Evolutionary conservation across 2,888 invertebrate genomes (phyloP), one percentile per base, ranked within the genome.

Genomic region (Plemyria rubiginata): DNA sequence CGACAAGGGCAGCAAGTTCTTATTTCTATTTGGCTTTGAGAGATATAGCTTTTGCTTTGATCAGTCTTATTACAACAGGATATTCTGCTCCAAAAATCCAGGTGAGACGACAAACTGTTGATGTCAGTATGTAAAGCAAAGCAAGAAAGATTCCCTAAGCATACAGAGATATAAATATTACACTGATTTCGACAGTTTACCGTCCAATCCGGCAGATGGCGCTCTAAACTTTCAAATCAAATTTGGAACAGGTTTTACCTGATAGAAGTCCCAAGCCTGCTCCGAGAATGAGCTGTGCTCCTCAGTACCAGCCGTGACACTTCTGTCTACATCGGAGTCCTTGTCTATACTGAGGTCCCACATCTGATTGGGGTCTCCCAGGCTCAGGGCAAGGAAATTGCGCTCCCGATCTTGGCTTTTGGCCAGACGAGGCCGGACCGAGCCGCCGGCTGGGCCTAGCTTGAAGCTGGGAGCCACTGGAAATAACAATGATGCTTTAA

Each of bases 191-290:
- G n/a, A 22, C 22, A 22, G 22, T 22, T 22, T 22, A 22, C 3
- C 22, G 22, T 22, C 22, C 2, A 1, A 22, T 22, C 22, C 3
- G 22, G 3, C 22, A 22, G 22, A 22, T 22, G 22, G 22, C 22
- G 22, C 22, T 22, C 2, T 22, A 22, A 22, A 3, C 22, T 22
- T 22, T 22, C 1, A 22, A 22, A 22, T 22, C 22, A 22, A 22
- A 22, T 2, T 22, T 22, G 22, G 22, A 22, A 22, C 22, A 22
- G 22, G 3, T 50, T 78, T 66, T 77, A 96, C 97, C 95, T 97
- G 98, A 93, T 98, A 98, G 87, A 97, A 97, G 87, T 98, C 98
- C 98, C 98, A 98, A 52, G 98, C 97, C 77, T 97, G 97, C 85
- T 98, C 98, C 0, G 97, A 97, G 84, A 97, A 95, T 79, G 97